Percentiles rank a stretch among this genome's conserved stretches.
These are phyloP conservation scores for Zoanthus sansibaricus DNA, from an alignment of 92 coral and sea anemone genomes.

Conservation along the genomic window DNA sequence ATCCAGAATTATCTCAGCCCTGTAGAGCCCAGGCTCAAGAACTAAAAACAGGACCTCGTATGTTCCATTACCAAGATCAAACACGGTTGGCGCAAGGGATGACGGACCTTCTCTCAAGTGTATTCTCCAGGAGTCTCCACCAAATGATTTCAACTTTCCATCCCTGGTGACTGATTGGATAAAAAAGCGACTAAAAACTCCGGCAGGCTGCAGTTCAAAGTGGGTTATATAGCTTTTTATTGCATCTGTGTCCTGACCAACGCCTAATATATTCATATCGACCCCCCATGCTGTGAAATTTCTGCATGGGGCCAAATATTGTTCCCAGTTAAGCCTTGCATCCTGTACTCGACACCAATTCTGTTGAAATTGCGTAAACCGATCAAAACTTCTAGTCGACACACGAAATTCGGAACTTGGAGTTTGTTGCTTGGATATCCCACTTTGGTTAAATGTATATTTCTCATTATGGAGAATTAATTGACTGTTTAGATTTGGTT, in stretches of 20 bases:
- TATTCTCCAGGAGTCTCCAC: constrained; percentile 94
- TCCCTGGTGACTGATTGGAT: constrained; percentile 69
- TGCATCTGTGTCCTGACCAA: constrained; percentile 61
- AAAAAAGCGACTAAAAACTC: constrained; percentile 80
- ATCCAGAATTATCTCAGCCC: constrained; percentile 75
- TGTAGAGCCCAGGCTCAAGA: constrained; percentile 83
- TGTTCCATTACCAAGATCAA: constrained; percentile 75
- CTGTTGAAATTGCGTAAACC: constrained; percentile 47
- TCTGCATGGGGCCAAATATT: constrained; percentile 71
- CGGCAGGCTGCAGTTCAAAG: constrained; percentile 78
- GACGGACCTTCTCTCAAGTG: constrained; percentile 73
- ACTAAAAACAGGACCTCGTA: constrained; percentile 84
- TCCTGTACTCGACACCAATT: constrained; percentile 88
- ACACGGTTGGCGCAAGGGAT: constrained; percentile 73
- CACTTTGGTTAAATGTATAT: background rate
- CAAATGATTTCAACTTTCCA: constrained; percentile 64
- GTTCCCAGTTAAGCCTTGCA: constrained; percentile 82
- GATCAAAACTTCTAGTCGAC: background rate
- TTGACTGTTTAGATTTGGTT: background rate
- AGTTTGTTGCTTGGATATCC: background rate
- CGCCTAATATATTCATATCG: constrained; percentile 9
- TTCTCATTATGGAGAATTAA: background rate
- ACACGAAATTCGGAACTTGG: background rate
- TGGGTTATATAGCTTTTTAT: constrained; percentile 64
- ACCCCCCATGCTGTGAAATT: constrained; percentile 73